phyloP scores from a whole-genome alignment of 2,797 vertebrate species.

The Lerista edwardsae region DNA sequence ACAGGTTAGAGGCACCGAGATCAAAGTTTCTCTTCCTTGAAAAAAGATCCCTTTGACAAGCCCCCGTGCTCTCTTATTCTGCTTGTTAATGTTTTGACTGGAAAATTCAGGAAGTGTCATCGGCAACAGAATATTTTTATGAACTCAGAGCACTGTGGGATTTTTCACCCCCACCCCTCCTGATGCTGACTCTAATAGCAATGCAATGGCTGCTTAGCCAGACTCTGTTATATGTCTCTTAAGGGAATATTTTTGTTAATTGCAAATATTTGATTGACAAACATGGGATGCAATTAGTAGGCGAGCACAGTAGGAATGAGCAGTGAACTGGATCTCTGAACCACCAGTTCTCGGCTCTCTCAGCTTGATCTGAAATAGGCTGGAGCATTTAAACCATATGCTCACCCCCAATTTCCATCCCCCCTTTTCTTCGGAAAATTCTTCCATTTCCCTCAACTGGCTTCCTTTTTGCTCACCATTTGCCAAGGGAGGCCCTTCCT shows the following conservation, averaged over 20 bases:
- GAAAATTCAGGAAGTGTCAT: conserved; percentile 76
- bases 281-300: conserved; percentile 95
- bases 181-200: conserved; percentile 70
- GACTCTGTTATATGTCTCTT: conserved; percentile 81
- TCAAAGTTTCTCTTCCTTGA: conserved; percentile 82
- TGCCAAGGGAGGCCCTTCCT: conserved; percentile 76
- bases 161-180: conserved; percentile 47
- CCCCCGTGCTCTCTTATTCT: conserved; percentile 75
- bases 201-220: conserved; percentile 75
- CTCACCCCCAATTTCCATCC: conserved; percentile 79
- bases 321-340: conserved; percentile 94
- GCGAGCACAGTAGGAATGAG: conserved; percentile 86
- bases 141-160: conserved; percentile 50
- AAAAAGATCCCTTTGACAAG: conserved; percentile 79
- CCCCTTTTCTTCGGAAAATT: conserved; percentile 70
- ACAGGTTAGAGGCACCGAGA: conserved; percentile 80
- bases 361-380: conserved; percentile 88
- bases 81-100: conserved; percentile 82
- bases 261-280: conserved; percentile 96
- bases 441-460: conserved; percentile 79
- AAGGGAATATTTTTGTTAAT: conserved; percentile 88
- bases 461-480: conserved; percentile 69
- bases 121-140: conserved; percentile 74
- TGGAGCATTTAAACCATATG: conserved; percentile 92
- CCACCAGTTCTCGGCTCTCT: conserved; percentile 90